Evolutionary conservation across 2,888 invertebrate species (phyloP).

Genomic region (Megalurothrips usitatus): DNA sequence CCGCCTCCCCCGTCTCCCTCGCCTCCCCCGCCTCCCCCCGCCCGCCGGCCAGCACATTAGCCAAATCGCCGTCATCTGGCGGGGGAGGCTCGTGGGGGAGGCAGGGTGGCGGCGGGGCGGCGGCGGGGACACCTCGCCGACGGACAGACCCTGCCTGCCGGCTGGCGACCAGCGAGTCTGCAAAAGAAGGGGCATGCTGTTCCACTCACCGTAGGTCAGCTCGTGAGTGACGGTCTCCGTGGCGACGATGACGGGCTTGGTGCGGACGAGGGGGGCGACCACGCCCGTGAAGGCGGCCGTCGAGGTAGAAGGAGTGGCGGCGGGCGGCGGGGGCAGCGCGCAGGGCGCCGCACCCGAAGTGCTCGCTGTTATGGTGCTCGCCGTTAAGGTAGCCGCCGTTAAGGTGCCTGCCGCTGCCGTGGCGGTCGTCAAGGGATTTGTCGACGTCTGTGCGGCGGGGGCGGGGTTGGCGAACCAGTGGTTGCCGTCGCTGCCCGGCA

Average conservation of each 20-base stretch:
- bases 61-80: too few relatives aligned
- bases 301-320: not conserved
- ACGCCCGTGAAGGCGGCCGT: not conserved
- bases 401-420: not conserved
- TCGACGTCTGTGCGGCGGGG: not conserved
- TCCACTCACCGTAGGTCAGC: conserved; percentile 54
- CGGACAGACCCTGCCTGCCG: not conserved
- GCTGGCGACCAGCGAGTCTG: not conserved
- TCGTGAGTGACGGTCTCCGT: conserved; percentile 53
- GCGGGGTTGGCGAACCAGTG: not conserved
- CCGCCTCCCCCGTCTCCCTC: not conserved
- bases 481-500: not conserved
- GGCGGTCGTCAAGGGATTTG: not conserved
- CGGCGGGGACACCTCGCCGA: too few relatives aligned
- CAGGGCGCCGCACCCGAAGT: not conserved
- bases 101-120: not conserved
- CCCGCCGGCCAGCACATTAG: not conserved
- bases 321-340: not conserved
- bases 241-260: conserved; percentile 36
- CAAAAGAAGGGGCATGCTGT: conserved; percentile 34
- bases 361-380: not conserved
- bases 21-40: not conserved
- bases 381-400: not conserved
- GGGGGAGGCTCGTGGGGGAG: not conserved
- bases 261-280: not conserved